Base-by-base conservation (phyloP, 1,140 invertebrate species). In the Nephotettix cincticeps region DNA sequence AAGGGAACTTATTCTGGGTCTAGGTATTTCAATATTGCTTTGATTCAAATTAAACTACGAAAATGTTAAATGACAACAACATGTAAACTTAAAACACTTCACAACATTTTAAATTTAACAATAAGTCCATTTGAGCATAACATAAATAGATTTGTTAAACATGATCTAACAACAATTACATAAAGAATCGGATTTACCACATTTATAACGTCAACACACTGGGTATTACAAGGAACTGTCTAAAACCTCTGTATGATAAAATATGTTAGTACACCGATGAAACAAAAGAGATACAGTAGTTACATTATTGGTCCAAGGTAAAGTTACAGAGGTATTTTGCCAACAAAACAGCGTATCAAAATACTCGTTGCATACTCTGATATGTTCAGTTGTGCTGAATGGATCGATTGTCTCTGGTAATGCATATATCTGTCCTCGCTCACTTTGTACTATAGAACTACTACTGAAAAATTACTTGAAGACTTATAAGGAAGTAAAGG, bases 301-400 rank as follows among this genome's bases (percentile, higher is more conserved):
- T 23, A 61, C 56, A 61, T 27, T 61, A 61, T 61, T 61, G 56
- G 56, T 61, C 56, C 56, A 29, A 61, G 56, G 25, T 51, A 51
- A 36, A 51, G 47, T 61, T 61, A 61, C 56, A 61, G 6, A 27
- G 56, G 14, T 4, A 9, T 27, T 27, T 61, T 2, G 23, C 56
- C 56, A 61, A 61, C 56, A 61, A 61, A 61, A 27, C 25, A 27
- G 56, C 56, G 56, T 61, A 61, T 61, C 56, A 61, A 61, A 61
- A 61, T 61, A 61, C 56, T 61, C 56, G 56, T 61, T 61, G 56
- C 56, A 27, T 61, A 61, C 23, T 27, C 56, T 61, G 56, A 61
- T 61, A 61, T 61, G 56, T 61, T n/a, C 6, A 61, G 56, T 61
- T 61, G 56, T 61, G 56, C 56, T 61, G 56, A 21, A 29, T 29